Evolutionary conservation across 1,140 invertebrate species (phyloP), one percentile per base, ranked within the genome.

Genomic region (Globodera ellingtonae): DNA sequence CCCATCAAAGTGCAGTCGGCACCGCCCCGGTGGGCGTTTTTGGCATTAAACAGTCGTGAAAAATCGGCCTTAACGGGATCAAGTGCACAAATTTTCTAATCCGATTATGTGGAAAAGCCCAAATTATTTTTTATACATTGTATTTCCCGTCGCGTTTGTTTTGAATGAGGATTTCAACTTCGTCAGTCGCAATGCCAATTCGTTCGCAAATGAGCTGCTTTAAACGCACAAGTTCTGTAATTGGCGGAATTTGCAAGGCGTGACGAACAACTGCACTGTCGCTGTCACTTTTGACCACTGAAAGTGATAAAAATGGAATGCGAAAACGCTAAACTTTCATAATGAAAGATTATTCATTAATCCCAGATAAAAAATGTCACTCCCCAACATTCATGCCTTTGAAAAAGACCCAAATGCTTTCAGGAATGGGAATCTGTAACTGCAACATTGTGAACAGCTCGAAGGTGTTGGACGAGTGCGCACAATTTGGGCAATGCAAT

Each of bases 381-480:
- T 35, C 35, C 35, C 35, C 35, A 35, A 35, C 35, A 35, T 77
- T 8, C 9, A 48, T 50, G 10, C 71, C 71, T 9, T n/a, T 47
- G 59, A 79, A 67, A 7, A 79, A 79, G n/a, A 79, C 48, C 24
- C n/a, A 48, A 10, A 44, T 6, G 15, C 75, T 62, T 15, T n/a
- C 13, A 10, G 56, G 15, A 18, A 78, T 18, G 24, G 94, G 93
- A 81, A 96, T 91, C 66, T 94, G 94, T 71, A 95, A 90, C 24
- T 94, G 94, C 44, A 96, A 91, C 90, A 93, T 94, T 83, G 94
- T 95, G 90, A 96, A 96, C 13, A 93, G 93, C 89, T 97, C 95
- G 89, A 95, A 96, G 0, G 93, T 96, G 52, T 93, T 92, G 18
- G 94, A 95, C 83, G 92, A 92, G 84, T 94, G 93, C 56, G 90